Evolutionary conservation across 2,797 vertebrate genomes (phyloP), one percentile per base, ranked within the genome.

Genomic region (Squalus acanthias): DNA sequence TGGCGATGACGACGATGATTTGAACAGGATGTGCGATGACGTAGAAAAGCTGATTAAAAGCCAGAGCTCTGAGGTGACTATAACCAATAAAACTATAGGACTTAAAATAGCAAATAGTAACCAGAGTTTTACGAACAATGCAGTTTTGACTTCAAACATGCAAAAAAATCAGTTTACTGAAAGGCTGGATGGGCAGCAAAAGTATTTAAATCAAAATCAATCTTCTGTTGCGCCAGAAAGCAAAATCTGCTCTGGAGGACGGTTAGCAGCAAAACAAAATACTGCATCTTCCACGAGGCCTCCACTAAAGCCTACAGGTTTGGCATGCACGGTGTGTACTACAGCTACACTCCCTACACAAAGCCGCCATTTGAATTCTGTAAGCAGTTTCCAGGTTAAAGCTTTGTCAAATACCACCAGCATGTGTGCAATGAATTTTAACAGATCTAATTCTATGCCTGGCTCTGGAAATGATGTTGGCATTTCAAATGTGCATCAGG

Each of bases 1-100:
- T n/a, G 97, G 98, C 96, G 97, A 96, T 12, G 98, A 97, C 0
- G 99, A 99, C 0, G 99, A 99, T 91, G 98, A 98, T 96, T 97
- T 99, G 57, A 98, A 98, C 97, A 98, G 98, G 95, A 97, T 98
- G 15, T 99, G 99, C 96, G 98, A 99, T 53, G 98, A 98, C 95
- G 95, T 99, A 97, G 99, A 99, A 97, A 98, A 97, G 97, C 97
- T 98, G 97, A 98, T 97, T 96, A 97, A 97, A 95, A 97, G 97
- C 76, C 97, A 97, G 96, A 96, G 96, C 39, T 50, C 65, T 9
- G 97, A 96, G 95, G 96, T 76, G 3, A 9, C 6, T 0, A 1
- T 9, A 10, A 0, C 92, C 9, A 87, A 91, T 87, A 93, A 76
- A 22, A 96, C 69, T 0, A 46, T 82, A n/a, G 85, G 26, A 29